Evolutionary conservation across 2,888 invertebrate genomes (phyloP).

Genomic region (Drosophila lutescens): DNA sequence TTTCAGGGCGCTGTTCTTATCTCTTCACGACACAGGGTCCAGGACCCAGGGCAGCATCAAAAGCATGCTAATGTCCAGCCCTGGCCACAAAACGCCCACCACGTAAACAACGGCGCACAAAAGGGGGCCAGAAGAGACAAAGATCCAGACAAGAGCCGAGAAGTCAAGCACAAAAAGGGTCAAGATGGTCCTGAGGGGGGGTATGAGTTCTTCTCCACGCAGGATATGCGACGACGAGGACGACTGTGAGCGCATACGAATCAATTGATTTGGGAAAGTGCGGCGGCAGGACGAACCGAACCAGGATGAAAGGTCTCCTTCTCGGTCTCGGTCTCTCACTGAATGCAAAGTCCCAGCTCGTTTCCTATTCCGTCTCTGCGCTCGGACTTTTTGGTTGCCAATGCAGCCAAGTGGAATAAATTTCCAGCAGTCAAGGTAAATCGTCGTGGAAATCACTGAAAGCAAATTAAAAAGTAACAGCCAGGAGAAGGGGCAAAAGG

Average conservation of each 20-base stretch:
- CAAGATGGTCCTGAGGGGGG: conserved; percentile 59
- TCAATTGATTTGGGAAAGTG: conserved; percentile 69
- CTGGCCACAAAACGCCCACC: conserved; percentile 50
- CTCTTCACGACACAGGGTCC: conserved; percentile 45
- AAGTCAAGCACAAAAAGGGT: conserved; percentile 79
- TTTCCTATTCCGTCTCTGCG: conserved; percentile 33
- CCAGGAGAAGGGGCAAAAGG: conserved; percentile 30
- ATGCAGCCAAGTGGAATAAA: conserved; percentile 76
- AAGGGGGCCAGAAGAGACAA: conserved; percentile 18
- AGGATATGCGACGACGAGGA: conserved; percentile 58
- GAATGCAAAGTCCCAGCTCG: conserved; percentile 48
- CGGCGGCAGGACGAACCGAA: conserved; percentile 46
- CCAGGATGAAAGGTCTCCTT: conserved; percentile 32
- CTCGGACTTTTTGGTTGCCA: conserved; percentile 65
- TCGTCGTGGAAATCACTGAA: conserved; percentile 76
- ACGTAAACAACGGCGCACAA: conserved; percentile 35
- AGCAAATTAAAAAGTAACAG: conserved; percentile 68
- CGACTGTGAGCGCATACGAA: conserved; percentile 59
- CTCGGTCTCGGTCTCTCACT: conserved; percentile 3
- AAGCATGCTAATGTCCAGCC: conserved; percentile 79
- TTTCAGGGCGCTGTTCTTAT: conserved; percentile 51
- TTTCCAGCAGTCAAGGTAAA: conserved; percentile 75
- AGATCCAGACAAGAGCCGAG: conserved; percentile 44
- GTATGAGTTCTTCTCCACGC: conserved; percentile 24
- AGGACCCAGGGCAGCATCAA: conserved; percentile 60